These are phyloP conservation scores for Blastomussa wellsi DNA, from an alignment of 92 coral and sea anemone genomes.

Conservation along the genomic window DNA sequence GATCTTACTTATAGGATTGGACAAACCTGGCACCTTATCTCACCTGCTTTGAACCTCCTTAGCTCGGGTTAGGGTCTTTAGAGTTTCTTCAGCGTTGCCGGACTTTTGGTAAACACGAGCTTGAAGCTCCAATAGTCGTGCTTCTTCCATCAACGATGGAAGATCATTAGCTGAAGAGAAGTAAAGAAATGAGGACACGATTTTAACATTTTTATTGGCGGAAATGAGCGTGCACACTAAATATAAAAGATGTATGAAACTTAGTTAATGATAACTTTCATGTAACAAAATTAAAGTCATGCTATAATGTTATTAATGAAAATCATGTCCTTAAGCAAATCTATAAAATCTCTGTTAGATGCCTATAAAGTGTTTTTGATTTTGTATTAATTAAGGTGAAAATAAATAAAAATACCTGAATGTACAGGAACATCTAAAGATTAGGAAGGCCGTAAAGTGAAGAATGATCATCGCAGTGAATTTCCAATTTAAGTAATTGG, in stretches of 20 bases:
- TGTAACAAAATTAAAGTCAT: too few relatives aligned
- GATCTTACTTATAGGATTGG: neutral
- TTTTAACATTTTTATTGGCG: neutral
- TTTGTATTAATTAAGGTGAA: too few relatives aligned
- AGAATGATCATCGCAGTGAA: too few relatives aligned
- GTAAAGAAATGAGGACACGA: neutral
- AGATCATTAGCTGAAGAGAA: slow-evolving; percentile 76
- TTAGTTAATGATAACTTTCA: too few relatives aligned
- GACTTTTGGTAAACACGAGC: slow-evolving; percentile 86
- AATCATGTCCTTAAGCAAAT: too few relatives aligned
- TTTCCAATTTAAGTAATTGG: too few relatives aligned
- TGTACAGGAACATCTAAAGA: too few relatives aligned
- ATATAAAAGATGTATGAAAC: neutral
- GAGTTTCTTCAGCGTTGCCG: slow-evolving; percentile 82
- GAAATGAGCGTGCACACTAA: neutral
- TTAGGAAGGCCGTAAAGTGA: too few relatives aligned
- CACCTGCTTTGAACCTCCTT: slow-evolving; percentile 95
- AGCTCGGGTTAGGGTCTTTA: slow-evolving; percentile 77
- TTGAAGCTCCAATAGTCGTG: slow-evolving; percentile 76
- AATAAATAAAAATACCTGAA: too few relatives aligned
- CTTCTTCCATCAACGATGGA: slow-evolving; percentile 92
- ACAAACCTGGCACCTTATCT: neutral
- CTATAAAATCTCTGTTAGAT: too few relatives aligned
- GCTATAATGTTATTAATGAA: too few relatives aligned
- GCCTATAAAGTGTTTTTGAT: too few relatives aligned